Evolutionary conservation across 1,140 invertebrate species (phyloP), one percentile per base, ranked within the genome.

Genomic region (Venustaconcha ellipsiformis): DNA sequence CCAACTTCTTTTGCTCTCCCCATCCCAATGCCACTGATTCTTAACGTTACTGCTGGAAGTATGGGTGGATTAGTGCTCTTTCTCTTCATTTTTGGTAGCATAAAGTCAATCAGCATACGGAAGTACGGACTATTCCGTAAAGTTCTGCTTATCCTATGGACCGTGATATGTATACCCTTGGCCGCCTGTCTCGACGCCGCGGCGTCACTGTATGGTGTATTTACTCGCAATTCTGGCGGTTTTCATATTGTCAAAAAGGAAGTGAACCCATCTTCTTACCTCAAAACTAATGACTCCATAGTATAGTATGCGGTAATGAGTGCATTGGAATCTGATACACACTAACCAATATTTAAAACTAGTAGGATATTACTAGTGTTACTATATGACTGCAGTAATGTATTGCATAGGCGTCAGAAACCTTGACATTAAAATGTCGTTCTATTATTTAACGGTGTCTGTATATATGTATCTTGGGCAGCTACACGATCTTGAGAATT

Each of bases 231-330:
- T 67, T 70, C 63, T 3, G 56, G 30, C 8, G 69, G 78, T 30
- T 79, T 79, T 62, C 72, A 79, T 15, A 73, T 79, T 20, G 78
- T 78, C 2, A 70, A 70, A 59, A 78, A 78, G 57, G 76, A 78
- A 23, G 37, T 48, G 6, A 48, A 48, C 37, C 37, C 37, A 48
- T 48, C 37, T 48, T 48, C 37, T 48, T 48, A 48, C 37, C 37
- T 6, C 37, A 48, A 48, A 48, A 48, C 37, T 48, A 48, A 48
- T 48, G 37, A 48, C 37, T 48, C 37, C 37, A 48, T 48, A 11
- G 37, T 48, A 48, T 48, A 48, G 37, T 48, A 8, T 48, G 37
- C 37, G 37, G 37, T 6, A 6, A 48, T 6, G 37, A 48, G 37
- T 48, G 37, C 6, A 48, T 48, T 48, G 37, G 6, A 48, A 48